These are phyloP conservation scores for Crossaster papposus DNA, from an alignment of 53 echinoderm and acorn worm species.

Conservation along the genomic window DNA sequence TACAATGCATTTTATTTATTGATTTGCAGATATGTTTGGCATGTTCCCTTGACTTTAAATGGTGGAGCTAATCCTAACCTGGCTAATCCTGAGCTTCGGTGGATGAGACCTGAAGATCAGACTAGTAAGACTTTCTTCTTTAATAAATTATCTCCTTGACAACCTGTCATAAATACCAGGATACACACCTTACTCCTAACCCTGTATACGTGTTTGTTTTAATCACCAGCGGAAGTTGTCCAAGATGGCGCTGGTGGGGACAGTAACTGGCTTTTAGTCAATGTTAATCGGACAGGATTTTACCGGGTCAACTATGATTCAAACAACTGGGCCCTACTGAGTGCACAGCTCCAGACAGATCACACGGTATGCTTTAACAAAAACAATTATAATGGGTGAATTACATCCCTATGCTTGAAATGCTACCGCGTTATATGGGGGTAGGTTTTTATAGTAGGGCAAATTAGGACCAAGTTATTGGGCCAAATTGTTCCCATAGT, in stretches of 20 bases:
- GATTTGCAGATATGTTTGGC: constrained; percentile 78
- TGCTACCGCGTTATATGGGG: too few relatives aligned
- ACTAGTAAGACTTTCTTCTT: constrained; percentile 46
- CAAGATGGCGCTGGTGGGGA: constrained; percentile 38
- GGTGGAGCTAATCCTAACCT: constrained; percentile 55
- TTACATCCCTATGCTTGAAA: too few relatives aligned
- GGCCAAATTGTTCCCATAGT: too few relatives aligned
- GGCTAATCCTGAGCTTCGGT: constrained; percentile 46
- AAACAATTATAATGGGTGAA: neutral
- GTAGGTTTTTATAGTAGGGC: too few relatives aligned
- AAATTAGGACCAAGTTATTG: too few relatives aligned
- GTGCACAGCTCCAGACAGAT: constrained; percentile 60
- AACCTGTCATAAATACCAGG: neutral
- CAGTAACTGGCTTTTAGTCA: constrained; percentile 68
- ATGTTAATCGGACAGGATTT: constrained; percentile 66
- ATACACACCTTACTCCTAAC: neutral
- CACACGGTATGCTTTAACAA: constrained; percentile 63
- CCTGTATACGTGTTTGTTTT: neutral
- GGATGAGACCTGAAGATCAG: constrained; percentile 66
- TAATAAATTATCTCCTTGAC: neutral
- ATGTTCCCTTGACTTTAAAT: constrained; percentile 85
- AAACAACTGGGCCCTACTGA: constrained; percentile 71
- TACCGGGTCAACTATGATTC: constrained; percentile 81
- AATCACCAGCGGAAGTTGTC: neutral
- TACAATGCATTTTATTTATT: neutral